Evolutionary conservation across 2,113 vertebrate species (phyloP), one percentile per base, ranked within the genome.

Genomic region (Taurulus bubalis): DNA sequence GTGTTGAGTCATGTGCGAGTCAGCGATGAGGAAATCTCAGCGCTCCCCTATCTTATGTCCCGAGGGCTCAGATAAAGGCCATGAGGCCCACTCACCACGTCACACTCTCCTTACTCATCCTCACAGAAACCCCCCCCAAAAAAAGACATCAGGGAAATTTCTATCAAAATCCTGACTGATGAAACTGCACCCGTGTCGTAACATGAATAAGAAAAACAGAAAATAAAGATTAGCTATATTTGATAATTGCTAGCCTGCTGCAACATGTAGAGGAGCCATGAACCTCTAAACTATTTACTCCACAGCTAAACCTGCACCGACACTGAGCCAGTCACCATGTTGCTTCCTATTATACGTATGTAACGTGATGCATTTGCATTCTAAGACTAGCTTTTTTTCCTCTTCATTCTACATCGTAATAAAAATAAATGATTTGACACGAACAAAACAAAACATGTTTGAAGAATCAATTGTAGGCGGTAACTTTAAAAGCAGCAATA

Each of bases 21-120:
- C 83, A 82, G 36, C n/a, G 15, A 18, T 89, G 81, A 90, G 8
- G 84, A 49, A 88, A 93, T 42, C 40, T 51, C 4, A 59, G 47
- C 86, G 60, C 16, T 74, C 64, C 71, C 77, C 63, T 2, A 45
- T 24, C 10, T 4, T 12, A 20, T 56, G 14, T 40, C 45, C 51
- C 0, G 14, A 59, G 68, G 63, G 51, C 7, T 12, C 55, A 47
- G 9, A 56, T 32, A 32, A 22, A 47, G 15, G 8, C 34, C n/a
- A 15, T 0, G 9, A 42, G 45, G 65, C 64, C 12, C 66, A 15
- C 58, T 56, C n/a, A 42, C 71, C 40, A 63, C 36, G 10, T 75
- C 76, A 53, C 30, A 38, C 2, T 36, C 26, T 58, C 3, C 12
- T 59, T 76, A 47, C 53, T 86, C 79, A 63, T 28, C 24, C 14